These are phyloP conservation scores for Lucilia cuprina DNA, from an alignment of 1,140 invertebrate genomes.

Conservation along the genomic window DNA sequence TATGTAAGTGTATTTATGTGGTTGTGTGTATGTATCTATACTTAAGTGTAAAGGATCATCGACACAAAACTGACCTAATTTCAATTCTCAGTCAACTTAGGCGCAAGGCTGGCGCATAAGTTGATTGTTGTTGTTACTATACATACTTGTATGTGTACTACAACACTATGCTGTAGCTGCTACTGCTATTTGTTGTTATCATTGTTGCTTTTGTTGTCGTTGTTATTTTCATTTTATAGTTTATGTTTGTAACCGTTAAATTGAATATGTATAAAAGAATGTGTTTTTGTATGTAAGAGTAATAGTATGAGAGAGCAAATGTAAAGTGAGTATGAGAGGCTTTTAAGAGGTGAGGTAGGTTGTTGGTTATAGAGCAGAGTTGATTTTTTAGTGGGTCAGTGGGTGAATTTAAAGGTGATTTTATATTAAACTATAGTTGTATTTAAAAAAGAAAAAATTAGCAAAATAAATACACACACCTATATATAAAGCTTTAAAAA, in stretches of 20 bases:
- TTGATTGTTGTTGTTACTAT: conserved; percentile 7
- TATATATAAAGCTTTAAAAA: not conserved
- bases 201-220: not conserved
- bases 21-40: conserved; percentile 33
- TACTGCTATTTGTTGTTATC: too few relatives aligned
- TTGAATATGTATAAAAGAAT: too few relatives aligned
- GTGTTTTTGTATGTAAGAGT: too few relatives aligned
- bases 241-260: too few relatives aligned
- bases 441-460: not conserved
- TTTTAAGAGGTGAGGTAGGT: not conserved
- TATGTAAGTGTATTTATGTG: not conserved
- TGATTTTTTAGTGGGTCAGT: conserved; percentile 39
- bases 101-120: conserved; percentile 48
- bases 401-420: conserved; percentile 36
- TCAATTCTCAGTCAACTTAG: conserved; percentile 56
- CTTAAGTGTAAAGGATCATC: conserved; percentile 59
- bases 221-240: not conserved
- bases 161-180: not conserved
- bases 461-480: not conserved
- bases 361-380: conserved; percentile 13
- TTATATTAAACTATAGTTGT: conserved; percentile 10
- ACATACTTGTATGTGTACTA: not conserved
- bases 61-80: conserved; percentile 63
- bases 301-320: not conserved
- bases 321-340: not conserved